These are phyloP conservation scores for Anoplolepis gracilipes DNA, from an alignment of 1,140 invertebrate genomes.

Conservation along the genomic window DNA sequence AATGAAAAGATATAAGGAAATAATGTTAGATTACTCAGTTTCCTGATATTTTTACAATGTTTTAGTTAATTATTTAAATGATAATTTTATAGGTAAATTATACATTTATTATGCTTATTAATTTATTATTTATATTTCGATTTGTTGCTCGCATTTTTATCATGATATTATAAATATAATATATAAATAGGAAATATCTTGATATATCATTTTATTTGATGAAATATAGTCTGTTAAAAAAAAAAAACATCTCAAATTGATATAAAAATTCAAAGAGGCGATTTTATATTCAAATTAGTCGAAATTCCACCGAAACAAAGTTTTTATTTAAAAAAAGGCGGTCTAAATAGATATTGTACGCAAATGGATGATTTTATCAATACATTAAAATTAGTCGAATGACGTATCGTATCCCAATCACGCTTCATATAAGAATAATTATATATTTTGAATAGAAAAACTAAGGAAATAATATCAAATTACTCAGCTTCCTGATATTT, in stretches of 20 bases:
- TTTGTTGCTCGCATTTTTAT: neutral
- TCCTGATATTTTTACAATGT: neutral
- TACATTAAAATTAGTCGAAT: neutral
- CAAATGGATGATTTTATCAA: neutral
- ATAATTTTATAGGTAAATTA: constrained; percentile 26
- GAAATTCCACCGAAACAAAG: too few relatives aligned
- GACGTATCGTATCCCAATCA: neutral
- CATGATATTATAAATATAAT: neutral
- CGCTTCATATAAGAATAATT: neutral
- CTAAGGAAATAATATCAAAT: neutral
- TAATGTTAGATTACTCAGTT: constrained; percentile 8
- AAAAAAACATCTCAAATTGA: too few relatives aligned
- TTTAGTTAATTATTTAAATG: constrained; percentile 37
- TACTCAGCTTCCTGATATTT: constrained; percentile 10
- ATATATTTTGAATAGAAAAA: neutral
- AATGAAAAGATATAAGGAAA: neutral
- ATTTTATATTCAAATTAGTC: too few relatives aligned
- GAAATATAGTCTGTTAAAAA: too few relatives aligned
- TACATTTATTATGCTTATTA: constrained; percentile 11
- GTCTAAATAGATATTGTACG: too few relatives aligned
- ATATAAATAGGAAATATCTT: neutral
- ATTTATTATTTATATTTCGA: neutral
- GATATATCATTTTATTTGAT: too few relatives aligned
- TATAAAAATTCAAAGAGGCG: too few relatives aligned
- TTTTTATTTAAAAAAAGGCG: too few relatives aligned